Percentiles rank a stretch among this genome's conserved stretches.
Conservation (phyloP, 2,113 vertebrate species). For the Eublepharis macularius region DNA sequence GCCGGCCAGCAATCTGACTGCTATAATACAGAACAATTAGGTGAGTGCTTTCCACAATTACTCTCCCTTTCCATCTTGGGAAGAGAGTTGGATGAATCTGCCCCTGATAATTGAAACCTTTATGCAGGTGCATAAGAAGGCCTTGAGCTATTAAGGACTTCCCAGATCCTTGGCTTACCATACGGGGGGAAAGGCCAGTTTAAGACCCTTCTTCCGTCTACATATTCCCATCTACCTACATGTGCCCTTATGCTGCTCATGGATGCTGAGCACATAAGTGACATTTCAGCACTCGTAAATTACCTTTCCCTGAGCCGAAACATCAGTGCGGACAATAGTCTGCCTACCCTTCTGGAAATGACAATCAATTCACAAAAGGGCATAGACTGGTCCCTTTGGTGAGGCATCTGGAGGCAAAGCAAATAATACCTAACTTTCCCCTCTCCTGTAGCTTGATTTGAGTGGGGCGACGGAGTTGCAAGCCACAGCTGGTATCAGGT, state of each 20-base stretch:
- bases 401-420: neutral
- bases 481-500: neutral
- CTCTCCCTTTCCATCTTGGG: neutral
- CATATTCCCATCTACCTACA: neutral
- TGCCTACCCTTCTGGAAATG: neutral
- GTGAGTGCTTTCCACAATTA: neutral
- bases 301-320: neutral
- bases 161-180: neutral
- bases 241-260: neutral
- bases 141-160: neutral
- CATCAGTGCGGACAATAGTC: slow-evolving; percentile 15
- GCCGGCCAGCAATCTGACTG: neutral
- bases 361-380: slow-evolving; percentile 15
- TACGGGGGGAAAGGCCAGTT: neutral
- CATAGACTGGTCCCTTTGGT: neutral
- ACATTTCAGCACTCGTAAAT: slow-evolving; percentile 14
- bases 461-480: neutral
- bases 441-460: neutral
- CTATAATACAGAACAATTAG: neutral
- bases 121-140: neutral
- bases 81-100: neutral
- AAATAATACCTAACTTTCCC: neutral
- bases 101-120: neutral
- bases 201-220: neutral
- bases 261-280: slow-evolving; percentile 18